These are phyloP conservation scores for Netelia virgata DNA, from an alignment of 2,888 invertebrate species.

Conservation along the genomic window DNA sequence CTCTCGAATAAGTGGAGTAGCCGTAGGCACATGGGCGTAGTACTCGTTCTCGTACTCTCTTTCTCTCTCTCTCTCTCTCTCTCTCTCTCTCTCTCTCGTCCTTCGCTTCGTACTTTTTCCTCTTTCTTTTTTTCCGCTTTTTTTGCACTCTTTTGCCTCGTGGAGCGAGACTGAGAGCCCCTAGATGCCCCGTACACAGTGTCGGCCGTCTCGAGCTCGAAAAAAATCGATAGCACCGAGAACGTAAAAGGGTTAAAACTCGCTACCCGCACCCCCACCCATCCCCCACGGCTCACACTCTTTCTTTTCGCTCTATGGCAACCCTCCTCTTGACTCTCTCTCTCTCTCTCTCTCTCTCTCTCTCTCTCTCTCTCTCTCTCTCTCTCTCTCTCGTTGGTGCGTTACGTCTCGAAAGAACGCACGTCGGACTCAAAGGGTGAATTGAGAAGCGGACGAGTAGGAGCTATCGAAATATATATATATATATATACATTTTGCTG, in stretches of 20 bases:
- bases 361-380: conserved; percentile 42
- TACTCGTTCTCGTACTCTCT: conserved; percentile 56
- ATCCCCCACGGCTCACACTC: conserved; percentile 10
- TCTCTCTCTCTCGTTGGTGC: conserved; percentile 48
- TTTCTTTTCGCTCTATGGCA: neutral
- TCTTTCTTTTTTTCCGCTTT: conserved; percentile 15
- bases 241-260: conserved; percentile 83
- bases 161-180: conserved; percentile 52
- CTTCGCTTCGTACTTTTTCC: neutral
- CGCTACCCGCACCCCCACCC: conserved; percentile 53
- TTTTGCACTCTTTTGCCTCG: conserved; percentile 50
- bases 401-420: conserved; percentile 76
- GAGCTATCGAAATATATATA: conserved; percentile 7
- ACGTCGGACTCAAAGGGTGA: conserved; percentile 72
- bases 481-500: neutral
- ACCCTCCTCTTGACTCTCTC: conserved; percentile 18
- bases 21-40: conserved; percentile 79
- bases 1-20: conserved; percentile 77
- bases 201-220: conserved; percentile 81
- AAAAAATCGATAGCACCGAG: conserved; percentile 82
- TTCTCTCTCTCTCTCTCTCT: conserved; percentile 25
- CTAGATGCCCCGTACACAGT: conserved; percentile 58
- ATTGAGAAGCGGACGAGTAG: conserved; percentile 66
- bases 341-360: conserved; percentile 50
- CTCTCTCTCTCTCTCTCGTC: conserved; percentile 12